Base-by-base conservation (phyloP, 2,113 vertebrate genomes). In the Fulmarus glacialis region DNA sequence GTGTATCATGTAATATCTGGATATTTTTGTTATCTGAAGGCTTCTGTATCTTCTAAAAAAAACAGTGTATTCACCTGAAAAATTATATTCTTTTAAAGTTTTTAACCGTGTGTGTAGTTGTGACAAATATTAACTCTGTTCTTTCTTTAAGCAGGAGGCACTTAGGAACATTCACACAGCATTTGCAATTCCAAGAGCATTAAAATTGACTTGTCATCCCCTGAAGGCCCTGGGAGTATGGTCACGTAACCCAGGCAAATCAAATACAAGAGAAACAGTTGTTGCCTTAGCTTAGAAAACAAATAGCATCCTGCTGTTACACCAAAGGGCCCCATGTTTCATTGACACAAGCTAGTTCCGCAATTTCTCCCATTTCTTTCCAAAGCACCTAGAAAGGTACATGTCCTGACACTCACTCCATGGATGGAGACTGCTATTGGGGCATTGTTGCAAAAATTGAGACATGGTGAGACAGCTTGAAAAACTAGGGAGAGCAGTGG, bases 311-410 rank as follows among this genome's bases (percentile, higher is more conserved):
- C 30, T 59, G 3, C 11, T 85, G 11, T 64, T 92, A 70, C 13
- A 53, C 4, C 11, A 70, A 73, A 68, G 45, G 17, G 1, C 15
- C 77, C n/a, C 26, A 19, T 60, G 11, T 78, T 91, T 66, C 45
- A 38, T 42, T 60, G 43, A 47, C 24, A 75, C 17, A 23, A 0
- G 0, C 3, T 36, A 27, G 24, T n/a, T 70, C 6, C 8, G 12
- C 1, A 0, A 26, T n/a, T 66, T 83, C 24, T 72, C 4, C 8
- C 6, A 30, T 45, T 56, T 79, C 11, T 68, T 79, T 73, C 36
- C 23, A 56, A 68, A 63, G 13, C 14, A 83, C 42, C 27, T 26
- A n/a, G 8, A n/a, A 73, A 56, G 12, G 2, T 55, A 23, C 22
- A 43, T 21, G 26, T 56, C 9, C 21, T 42, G 8, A 22, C 7